Base-by-base conservation (phyloP, 2,797 vertebrate genomes). In the Austrolebias charrua region DNA sequence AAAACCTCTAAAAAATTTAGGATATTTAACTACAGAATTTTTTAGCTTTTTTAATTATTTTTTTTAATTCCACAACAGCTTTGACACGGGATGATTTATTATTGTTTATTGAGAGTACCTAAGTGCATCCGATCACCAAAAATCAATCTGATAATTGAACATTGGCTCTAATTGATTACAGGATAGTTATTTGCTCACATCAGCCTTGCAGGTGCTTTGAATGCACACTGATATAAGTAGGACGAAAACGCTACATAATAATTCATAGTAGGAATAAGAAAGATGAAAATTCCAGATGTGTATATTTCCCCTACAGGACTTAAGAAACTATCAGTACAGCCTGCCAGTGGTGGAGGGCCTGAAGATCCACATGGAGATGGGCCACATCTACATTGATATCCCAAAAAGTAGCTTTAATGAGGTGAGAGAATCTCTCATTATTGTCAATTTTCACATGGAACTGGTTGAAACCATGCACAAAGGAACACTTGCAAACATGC, bases 261-360 rank as follows among this genome's bases (percentile, higher is more conserved):
- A 4, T 45, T 49, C 20, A 24, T 24, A 46, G 18, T 48, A 48
- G 19, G 24, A 20, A 44, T 13, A n/a, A 16, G 5, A 48, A 16
- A 33, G 12, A 31, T 54, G 4, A 53, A 49, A 40, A 11, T 31
- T 49, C 8, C 16, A 16, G 24, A 63, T 35, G 42, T 16, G 9
- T 33, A 19, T 49, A 0, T 55, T 33, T 70, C 49, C 43, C 1
- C 15, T 16, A 38, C 55, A 98, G 98, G 98, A 98, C 77, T 91
- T 99, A 76, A 93, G 94, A 85, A 98, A 97, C 91, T 97, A 96
- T 78, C 94, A 96, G 80, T 97, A 98, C 88, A 96, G 94, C 29
- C 92, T 98, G 85, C 88, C 94, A 7, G 92, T 92, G 28, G 93
- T 98, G 75, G 93, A 95, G 51, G 93, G 94, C 7, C 83, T 99